Percentiles rank a stretch among this genome's conserved stretches.
These are phyloP conservation scores for Drosophila lacteicornis DNA, from an alignment of 1,140 invertebrate genomes.

Conservation along the genomic window DNA sequence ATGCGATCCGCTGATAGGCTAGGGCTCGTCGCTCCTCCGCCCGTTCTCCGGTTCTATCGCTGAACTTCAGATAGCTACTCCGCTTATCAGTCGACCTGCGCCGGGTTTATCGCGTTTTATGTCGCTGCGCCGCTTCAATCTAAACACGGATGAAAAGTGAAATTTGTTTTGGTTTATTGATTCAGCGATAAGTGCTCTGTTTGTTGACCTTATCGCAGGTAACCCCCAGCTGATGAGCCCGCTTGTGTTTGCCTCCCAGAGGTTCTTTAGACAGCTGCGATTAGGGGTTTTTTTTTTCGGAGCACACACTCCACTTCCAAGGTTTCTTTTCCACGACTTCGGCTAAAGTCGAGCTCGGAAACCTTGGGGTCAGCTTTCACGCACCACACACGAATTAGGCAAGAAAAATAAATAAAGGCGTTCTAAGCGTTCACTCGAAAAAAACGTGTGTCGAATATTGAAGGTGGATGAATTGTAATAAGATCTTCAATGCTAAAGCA, in stretches of 20 bases:
- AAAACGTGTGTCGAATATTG: not conserved
- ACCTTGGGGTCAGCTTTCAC: slow-evolving; percentile 42
- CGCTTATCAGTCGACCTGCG: slow-evolving; percentile 42
- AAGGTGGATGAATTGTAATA: not conserved
- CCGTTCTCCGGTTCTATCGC: slow-evolving; percentile 8
- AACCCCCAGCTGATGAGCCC: slow-evolving; percentile 22
- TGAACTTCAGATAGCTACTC: slow-evolving; percentile 24
- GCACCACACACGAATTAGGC: slow-evolving; percentile 24
- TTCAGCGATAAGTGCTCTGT: slow-evolving; percentile 53
- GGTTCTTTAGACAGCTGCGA: slow-evolving; percentile 66
- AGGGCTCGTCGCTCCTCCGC: not conserved
- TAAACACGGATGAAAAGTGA: slow-evolving; percentile 52
- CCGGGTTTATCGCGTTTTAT: slow-evolving; percentile 42
- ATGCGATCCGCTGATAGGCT: slow-evolving; percentile 30
- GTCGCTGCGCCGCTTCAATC: slow-evolving; percentile 50
- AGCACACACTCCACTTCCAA: slow-evolving; percentile 17
- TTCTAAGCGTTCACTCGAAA: not conserved
- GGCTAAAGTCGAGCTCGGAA: slow-evolving; percentile 19
- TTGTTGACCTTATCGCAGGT: slow-evolving; percentile 36
- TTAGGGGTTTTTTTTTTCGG: slow-evolving; percentile 2
- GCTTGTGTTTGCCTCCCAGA: slow-evolving; percentile 24
- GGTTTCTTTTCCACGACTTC: slow-evolving; percentile 28
- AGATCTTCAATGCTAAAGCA: not conserved
- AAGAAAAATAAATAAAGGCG: slow-evolving; percentile 18
- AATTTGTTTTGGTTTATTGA: slow-evolving; percentile 73